Percentiles rank a stretch among this genome's conserved stretches.
phyloP scores from a whole-genome alignment of 1,140 invertebrate species.

The Papilio helenus region DNA sequence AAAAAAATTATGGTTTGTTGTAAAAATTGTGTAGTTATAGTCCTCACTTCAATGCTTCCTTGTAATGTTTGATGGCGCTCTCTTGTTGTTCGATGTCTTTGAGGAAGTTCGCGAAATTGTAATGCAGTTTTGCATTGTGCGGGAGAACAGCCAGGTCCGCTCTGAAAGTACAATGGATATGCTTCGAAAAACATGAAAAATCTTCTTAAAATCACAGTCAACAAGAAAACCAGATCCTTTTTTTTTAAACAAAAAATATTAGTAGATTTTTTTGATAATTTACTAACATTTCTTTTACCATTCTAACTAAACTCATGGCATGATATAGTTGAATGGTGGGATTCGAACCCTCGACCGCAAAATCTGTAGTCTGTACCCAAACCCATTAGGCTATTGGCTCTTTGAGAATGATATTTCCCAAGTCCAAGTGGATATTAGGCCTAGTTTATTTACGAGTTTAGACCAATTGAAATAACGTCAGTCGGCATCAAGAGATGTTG shows the following conservation, averaged over 20 bases:
- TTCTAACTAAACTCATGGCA: neutral
- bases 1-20: too few relatives aligned
- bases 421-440: neutral
- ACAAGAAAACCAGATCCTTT: too few relatives aligned
- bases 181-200: neutral
- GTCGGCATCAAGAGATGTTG: neutral
- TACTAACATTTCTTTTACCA: too few relatives aligned
- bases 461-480: neutral
- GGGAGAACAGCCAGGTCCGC: constrained; percentile 91
- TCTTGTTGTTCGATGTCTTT: constrained; percentile 89
- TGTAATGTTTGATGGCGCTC: constrained; percentile 90
- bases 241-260: too few relatives aligned
- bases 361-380: too few relatives aligned
- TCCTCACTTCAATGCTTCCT: constrained; percentile 90
- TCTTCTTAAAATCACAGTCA: neutral
- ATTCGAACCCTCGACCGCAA: too few relatives aligned
- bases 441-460: too few relatives aligned
- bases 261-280: too few relatives aligned
- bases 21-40: neutral
- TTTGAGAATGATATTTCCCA: too few relatives aligned
- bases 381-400: too few relatives aligned
- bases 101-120: constrained; percentile 95
- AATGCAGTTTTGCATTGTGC: constrained; percentile 95
- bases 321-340: too few relatives aligned
- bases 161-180: constrained; percentile 82